Percentiles rank a stretch among this genome's conserved stretches.
Evolutionary conservation across 2,888 invertebrate genomes (phyloP).

Genomic region (Lymantria monacha): DNA sequence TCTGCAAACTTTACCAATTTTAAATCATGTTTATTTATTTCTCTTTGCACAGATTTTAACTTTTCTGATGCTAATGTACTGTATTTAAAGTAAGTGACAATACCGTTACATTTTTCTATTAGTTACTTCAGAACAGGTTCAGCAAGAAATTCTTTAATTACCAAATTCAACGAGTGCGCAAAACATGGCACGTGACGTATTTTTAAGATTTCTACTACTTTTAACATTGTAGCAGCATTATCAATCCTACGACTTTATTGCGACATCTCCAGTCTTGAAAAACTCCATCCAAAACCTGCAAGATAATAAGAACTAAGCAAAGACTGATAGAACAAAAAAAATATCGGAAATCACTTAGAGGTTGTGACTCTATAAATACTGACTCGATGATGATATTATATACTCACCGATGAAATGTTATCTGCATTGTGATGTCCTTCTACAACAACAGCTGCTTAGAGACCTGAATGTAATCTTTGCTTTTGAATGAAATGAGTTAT

Average conservation of each 20-base stretch:
- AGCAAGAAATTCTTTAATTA: constrained; percentile 3
- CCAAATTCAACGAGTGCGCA: constrained; percentile 10
- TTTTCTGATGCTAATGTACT: constrained; percentile 8
- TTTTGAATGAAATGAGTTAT: too few species aligned
- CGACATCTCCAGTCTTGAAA: constrained; percentile 11
- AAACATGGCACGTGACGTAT: constrained; percentile 12
- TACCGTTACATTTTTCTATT: constrained; percentile 7
- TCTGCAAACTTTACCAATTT: constrained; percentile 10
- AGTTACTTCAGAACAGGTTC: background rate
- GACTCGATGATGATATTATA: too few species aligned
- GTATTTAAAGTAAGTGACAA: constrained; percentile 7
- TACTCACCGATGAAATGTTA: too few species aligned
- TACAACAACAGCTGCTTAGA: too few species aligned
- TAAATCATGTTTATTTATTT: constrained; percentile 3
- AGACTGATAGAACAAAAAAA: constrained; percentile 1
- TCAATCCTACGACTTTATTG: constrained; percentile 9
- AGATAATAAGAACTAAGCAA: background rate
- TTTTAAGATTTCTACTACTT: constrained; percentile 7
- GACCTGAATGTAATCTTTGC: too few species aligned
- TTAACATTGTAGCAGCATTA: constrained; percentile 9
- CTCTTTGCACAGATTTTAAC: constrained; percentile 2
- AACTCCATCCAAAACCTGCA: constrained; percentile 8
- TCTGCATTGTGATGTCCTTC: too few species aligned
- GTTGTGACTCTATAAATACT: too few species aligned
- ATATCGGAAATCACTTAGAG: too few species aligned